A percentile compares a stretch with the other conserved stretches of the same genome.
phyloP scores from a whole-genome alignment of 2,113 vertebrate genomes.

The Butastur rufipennis region DNA sequence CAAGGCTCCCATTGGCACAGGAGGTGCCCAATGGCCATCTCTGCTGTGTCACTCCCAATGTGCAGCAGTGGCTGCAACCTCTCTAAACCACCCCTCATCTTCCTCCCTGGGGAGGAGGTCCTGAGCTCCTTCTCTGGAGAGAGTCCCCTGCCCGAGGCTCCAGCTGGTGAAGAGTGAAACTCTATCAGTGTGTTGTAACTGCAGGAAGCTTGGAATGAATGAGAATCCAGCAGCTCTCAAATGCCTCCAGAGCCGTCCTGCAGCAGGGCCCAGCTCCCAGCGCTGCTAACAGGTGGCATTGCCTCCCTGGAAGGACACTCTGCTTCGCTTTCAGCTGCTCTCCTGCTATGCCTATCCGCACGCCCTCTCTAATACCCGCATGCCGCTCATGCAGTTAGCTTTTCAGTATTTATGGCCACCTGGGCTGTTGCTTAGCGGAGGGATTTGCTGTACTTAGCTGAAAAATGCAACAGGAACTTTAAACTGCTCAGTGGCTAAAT shows the following conservation, averaged over 20 bases:
- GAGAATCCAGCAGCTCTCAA: background rate
- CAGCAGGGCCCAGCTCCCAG: background rate
- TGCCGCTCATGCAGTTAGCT: background rate
- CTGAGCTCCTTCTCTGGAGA: background rate
- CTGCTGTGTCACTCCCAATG: accelerated
- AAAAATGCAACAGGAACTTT: slow-evolving; percentile 29
- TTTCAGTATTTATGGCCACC: background rate
- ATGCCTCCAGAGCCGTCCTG: accelerated
- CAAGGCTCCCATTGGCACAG: accelerated
- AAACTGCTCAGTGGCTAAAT: background rate
- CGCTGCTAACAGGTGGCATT: background rate
- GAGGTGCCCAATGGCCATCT: accelerated
- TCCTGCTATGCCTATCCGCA: background rate
- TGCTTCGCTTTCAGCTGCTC: background rate
- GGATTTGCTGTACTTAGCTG: slow-evolving; percentile 21
- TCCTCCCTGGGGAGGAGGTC: background rate
- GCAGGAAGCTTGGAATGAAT: background rate
- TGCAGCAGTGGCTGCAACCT: background rate
- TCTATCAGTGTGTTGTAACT: background rate
- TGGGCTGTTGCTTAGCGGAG: background rate
- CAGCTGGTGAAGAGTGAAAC: background rate
- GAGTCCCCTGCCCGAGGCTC: background rate
- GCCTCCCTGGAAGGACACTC: background rate
- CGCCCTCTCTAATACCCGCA: background rate
- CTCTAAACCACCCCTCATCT: background rate